Conservation (phyloP, 1,140 invertebrate genomes). For the Brachionus angularis region DNA sequence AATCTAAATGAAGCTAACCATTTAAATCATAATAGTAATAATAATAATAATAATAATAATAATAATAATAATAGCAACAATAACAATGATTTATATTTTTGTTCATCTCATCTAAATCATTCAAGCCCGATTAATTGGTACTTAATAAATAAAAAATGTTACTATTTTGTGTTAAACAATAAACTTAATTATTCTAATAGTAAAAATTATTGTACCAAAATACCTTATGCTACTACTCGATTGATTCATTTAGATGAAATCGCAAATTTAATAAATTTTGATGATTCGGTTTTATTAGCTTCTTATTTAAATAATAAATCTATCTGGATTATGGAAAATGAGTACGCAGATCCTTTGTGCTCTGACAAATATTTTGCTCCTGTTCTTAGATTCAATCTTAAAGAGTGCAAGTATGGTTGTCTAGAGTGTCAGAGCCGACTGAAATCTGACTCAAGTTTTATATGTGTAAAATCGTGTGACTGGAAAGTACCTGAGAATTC, state of each 20-base stretch:
- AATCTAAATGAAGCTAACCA: too few species aligned
- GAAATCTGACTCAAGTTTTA: neutral
- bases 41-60: too few species aligned
- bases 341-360: slow-evolving; percentile 22
- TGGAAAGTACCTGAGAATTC: slow-evolving; percentile 33
- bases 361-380: slow-evolving; percentile 31
- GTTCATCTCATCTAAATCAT: slow-evolving; percentile 25
- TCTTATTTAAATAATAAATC: neutral
- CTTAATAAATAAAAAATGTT: slow-evolving; percentile 38
- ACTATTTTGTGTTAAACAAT: neutral
- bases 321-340: slow-evolving; percentile 19
- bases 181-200: slow-evolving; percentile 16
- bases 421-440: neutral
- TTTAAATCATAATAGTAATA: too few species aligned
- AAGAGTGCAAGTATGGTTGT: slow-evolving; percentile 1
- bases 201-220: neutral
- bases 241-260: slow-evolving; percentile 30
- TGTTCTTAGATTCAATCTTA: neutral
- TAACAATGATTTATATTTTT: neutral
- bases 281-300: neutral
- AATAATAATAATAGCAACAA: too few species aligned
- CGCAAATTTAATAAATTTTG: neutral
- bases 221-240: slow-evolving; percentile 11
- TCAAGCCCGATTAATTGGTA: slow-evolving; percentile 36
- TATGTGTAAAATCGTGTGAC: slow-evolving; percentile 22